Conservation (phyloP, 1,140 invertebrate genomes). For the Paraescarpia echinospica region DNA sequence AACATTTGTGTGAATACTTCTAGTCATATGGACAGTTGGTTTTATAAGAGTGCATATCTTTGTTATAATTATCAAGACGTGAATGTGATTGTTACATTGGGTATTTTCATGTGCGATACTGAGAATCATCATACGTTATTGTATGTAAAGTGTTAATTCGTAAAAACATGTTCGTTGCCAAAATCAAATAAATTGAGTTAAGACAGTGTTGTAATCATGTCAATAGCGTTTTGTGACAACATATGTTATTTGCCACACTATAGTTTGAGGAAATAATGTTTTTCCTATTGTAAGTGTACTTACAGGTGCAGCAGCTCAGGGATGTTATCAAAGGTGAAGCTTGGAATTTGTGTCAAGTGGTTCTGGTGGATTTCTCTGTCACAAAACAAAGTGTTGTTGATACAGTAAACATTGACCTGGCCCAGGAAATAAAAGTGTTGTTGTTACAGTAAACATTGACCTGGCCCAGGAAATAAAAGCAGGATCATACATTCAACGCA, state of each 20-base stretch:
- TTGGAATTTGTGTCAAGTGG: slow-evolving; percentile 26
- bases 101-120: background rate
- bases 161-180: no score
- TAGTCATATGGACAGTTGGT: background rate
- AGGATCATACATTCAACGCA: no score
- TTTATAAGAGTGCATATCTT: background rate
- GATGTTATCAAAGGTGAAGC: slow-evolving; percentile 31
- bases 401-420: background rate
- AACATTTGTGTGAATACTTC: no score
- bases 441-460: background rate
- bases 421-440: background rate
- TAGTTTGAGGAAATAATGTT: background rate
- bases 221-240: no score
- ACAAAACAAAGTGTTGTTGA: background rate
- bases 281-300: background rate
- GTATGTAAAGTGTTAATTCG: background rate
- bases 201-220: no score
- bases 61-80: background rate
- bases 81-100: background rate
- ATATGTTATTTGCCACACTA: background rate
- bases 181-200: no score
- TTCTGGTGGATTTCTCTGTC: slow-evolving; percentile 24
- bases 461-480: background rate
- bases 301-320: slow-evolving; percentile 27
- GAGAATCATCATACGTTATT: background rate